Evolutionary conservation across 2,797 vertebrate genomes (phyloP), one percentile per base, ranked within the genome.

Genomic region (Falco columbarius): DNA sequence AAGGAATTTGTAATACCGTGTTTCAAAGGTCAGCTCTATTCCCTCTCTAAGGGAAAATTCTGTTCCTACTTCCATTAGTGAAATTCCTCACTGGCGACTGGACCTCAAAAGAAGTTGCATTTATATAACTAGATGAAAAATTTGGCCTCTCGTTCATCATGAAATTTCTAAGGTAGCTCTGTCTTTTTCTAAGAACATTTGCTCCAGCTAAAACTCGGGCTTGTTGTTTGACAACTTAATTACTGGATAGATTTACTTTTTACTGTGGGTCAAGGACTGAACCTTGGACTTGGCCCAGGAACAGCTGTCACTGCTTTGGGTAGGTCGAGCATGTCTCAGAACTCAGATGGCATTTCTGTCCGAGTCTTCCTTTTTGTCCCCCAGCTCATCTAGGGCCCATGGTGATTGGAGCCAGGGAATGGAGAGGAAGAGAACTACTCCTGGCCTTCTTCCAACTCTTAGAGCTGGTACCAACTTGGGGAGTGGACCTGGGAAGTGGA

Each of bases 21-120:
- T 92, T 92, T 93, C 86, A 95, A 95, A 95, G 79, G 92, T 95
- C 92, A 89, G 54, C 20, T 94, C 51, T 85, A 38, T 61, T 95
- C 42, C 42, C 42, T 44, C 42, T 44, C 79, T 36, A 56, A 94
- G 49, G 63, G 51, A 59, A 88, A 94, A 96, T 87, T 87, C 86
- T 91, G 29, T 81, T 83, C 58, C 72, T 80, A 61, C 58, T 88
- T 93, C 74, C 42, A 49, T 66, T 68, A 83, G 38, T 70, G 54
- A 96, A 91, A 97, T 89, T 95, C 76, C 73, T 95, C 2, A 4
- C 61, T 91, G 79, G 36, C 2, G 0, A 81, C 67, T 47, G 54
- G 59, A 68, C 22, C 12, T 73, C 70, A 87, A 54, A 70, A 80
- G 30, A 83, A 83, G 65, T 46, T 58, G 54, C 54, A 71, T 76